Evolutionary conservation across 2,797 vertebrate genomes (phyloP).

Genomic region (Sebastes melanostomus): DNA sequence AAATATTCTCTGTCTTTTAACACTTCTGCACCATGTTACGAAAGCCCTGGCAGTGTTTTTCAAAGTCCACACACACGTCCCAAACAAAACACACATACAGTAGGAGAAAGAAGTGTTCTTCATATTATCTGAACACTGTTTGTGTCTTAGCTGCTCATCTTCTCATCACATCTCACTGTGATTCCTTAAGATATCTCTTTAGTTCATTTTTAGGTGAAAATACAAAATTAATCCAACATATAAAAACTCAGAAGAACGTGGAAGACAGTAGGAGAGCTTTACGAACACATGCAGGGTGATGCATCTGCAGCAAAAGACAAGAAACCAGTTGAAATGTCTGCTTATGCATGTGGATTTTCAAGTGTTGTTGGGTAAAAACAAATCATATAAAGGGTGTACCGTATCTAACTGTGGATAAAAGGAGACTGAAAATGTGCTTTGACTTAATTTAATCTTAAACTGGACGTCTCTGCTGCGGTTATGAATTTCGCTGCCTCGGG

Average conservation of each 20-base stretch:
- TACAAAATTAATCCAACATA: conserved; percentile 15
- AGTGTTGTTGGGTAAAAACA: not conserved
- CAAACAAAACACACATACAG: conserved; percentile 54
- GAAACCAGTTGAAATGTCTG: conserved; percentile 8
- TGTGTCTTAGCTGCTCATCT: conserved; percentile 74
- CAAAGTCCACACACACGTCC: conserved; percentile 44
- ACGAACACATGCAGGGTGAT: conserved; percentile 3
- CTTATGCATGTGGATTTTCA: not conserved
- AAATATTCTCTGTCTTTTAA: conserved; percentile 64
- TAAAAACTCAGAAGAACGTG: conserved; percentile 41
- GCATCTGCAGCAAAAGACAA: conserved; percentile 2
- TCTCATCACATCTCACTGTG: conserved; percentile 46
- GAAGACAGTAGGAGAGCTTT: conserved; percentile 55
- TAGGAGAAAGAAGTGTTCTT: conserved; percentile 35
- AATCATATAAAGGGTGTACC: not conserved
- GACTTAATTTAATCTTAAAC: conserved; percentile 1
- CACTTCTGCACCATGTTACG: conserved; percentile 51
- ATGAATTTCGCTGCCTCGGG: conserved; percentile 2
- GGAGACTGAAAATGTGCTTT: conserved; percentile 19
- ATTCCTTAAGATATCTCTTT: conserved; percentile 52
- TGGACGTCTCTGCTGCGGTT: not conserved
- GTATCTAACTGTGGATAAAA: not conserved
- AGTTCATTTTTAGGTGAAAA: conserved; percentile 35
- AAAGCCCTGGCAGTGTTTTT: conserved; percentile 56
- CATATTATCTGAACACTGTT: conserved; percentile 45